phyloP scores from a whole-genome alignment of 2,113 vertebrate genomes.

The Anthoscopus minutus region DNA sequence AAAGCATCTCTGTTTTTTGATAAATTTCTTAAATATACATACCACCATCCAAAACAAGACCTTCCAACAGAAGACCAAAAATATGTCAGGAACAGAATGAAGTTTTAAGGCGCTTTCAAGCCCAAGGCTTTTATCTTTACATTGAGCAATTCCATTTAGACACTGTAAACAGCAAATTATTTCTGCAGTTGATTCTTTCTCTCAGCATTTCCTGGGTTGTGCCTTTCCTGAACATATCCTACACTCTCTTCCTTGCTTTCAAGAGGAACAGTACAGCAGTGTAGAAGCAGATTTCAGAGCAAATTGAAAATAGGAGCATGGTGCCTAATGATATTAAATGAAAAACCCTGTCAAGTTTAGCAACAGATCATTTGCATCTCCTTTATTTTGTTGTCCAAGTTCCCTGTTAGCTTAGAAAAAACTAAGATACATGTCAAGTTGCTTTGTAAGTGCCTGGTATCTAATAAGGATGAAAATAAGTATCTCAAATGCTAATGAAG shows the following conservation, averaged over 20 bases:
- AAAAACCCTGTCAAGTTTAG: neutral
- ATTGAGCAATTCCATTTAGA: neutral
- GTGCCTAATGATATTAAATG: neutral
- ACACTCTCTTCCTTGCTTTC: neutral
- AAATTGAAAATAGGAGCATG: neutral
- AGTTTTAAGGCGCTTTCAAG: neutral
- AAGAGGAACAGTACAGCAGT: neutral
- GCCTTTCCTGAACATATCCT: neutral
- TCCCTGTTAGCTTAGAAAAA: neutral
- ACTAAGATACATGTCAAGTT: neutral
- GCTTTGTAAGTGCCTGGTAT: neutral
- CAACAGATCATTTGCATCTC: neutral
- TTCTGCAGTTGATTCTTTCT: neutral
- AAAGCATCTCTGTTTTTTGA: accelerated
- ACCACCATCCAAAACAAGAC: neutral
- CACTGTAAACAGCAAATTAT: neutral
- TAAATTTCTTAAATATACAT: neutral
- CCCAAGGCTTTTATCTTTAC: neutral
- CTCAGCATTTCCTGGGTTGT: accelerated
- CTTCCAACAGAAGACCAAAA: neutral
- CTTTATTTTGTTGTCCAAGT: neutral
- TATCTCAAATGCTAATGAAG: neutral
- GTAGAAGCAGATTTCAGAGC: neutral
- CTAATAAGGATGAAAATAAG: neutral
- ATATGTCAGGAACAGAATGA: neutral